Evolutionary conservation across 1,140 invertebrate genomes (phyloP).

Genomic region (Anadara kagoshimensis): DNA sequence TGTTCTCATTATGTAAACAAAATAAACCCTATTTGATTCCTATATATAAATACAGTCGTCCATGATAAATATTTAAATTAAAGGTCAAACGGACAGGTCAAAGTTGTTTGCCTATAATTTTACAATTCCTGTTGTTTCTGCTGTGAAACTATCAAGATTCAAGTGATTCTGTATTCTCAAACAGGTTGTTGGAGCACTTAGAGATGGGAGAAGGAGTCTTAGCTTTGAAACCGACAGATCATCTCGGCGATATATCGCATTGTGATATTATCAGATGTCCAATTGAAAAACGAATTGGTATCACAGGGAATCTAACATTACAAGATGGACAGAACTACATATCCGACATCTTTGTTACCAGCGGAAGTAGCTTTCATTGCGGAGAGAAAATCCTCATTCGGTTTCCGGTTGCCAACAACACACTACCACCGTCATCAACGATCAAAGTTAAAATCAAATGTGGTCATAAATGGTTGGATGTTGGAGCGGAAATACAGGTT

Average conservation of each 20-base stretch:
- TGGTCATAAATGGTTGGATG: constrained; percentile 48
- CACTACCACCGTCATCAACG: constrained; percentile 40
- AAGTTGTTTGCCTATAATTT: too few species aligned
- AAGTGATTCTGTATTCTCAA: too few species aligned
- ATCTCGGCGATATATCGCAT: constrained; percentile 45
- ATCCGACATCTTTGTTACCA: constrained; percentile 44
- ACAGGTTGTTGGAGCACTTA: background rate
- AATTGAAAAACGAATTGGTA: constrained; percentile 41
- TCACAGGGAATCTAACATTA: constrained; percentile 33
- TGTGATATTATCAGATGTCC: constrained; percentile 46
- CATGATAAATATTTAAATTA: too few species aligned
- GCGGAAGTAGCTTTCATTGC: constrained; percentile 41
- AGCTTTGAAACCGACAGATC: constrained; percentile 39
- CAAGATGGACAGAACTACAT: constrained; percentile 44
- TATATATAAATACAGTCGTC: too few species aligned
- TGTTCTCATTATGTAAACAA: too few species aligned
- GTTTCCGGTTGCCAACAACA: constrained; percentile 36
- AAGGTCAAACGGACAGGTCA: too few species aligned
- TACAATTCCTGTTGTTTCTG: too few species aligned
- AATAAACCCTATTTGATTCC: too few species aligned
- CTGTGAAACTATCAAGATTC: too few species aligned
- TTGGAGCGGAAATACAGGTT: constrained; percentile 40
- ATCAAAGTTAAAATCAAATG: constrained; percentile 50
- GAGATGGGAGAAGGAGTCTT: constrained; percentile 47
- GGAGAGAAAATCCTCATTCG: constrained; percentile 44